Evolutionary conservation across 2,113 vertebrate species (phyloP).

Genomic region (Rhagologus leucostigma): DNA sequence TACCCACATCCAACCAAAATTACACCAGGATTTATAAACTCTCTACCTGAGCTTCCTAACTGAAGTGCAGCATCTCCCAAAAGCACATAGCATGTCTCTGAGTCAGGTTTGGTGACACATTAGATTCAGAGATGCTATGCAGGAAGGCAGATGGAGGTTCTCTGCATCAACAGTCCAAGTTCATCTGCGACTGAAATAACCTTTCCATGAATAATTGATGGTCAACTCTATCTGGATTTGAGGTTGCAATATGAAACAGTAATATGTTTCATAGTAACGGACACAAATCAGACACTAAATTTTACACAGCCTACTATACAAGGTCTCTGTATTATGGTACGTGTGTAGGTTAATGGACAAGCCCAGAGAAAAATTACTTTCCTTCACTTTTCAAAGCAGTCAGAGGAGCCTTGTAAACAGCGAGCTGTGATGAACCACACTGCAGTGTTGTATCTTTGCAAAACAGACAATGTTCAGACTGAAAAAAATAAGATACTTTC

Average conservation of each 20-base stretch:
- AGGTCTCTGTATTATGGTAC: not conserved
- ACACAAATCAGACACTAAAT: not conserved
- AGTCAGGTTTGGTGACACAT: not conserved
- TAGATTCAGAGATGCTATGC: not conserved
- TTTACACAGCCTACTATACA: not conserved
- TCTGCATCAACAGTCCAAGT: not conserved
- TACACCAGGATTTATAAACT: not conserved
- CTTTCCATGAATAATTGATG: not conserved
- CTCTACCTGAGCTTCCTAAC: not conserved
- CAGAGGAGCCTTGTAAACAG: not conserved
- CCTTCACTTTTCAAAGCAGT: not conserved
- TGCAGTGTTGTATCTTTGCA: not conserved
- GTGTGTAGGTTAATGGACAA: not conserved
- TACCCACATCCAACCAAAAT: not conserved
- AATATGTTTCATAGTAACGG: not conserved
- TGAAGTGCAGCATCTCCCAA: not conserved
- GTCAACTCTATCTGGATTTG: not conserved
- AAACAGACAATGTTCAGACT: not conserved
- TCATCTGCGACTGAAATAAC: not conserved
- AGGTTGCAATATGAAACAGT: not conserved
- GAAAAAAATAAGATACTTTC: not conserved
- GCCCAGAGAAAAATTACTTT: not conserved
- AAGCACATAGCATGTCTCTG: not conserved
- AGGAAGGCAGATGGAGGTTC: not conserved
- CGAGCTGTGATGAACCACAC: not conserved